A percentile compares a stretch with the other conserved stretches of the same genome.
Conservation (phyloP, 2,888 invertebrate genomes). For the Melanchra persicariae region DNA sequence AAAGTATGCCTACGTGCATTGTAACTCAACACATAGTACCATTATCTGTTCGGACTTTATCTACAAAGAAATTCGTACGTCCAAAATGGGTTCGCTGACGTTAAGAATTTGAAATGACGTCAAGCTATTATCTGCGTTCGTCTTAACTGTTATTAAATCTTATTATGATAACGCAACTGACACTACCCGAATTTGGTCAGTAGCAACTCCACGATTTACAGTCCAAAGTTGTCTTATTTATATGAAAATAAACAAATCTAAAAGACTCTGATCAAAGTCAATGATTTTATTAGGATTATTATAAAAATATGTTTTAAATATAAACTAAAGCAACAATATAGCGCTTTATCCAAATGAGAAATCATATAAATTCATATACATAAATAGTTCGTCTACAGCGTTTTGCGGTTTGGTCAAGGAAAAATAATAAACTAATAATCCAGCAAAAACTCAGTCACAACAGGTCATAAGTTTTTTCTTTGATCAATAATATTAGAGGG, state of each 20-base stretch:
- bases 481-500: neutral
- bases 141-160: conserved; percentile 36
- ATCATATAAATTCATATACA: conserved; percentile 17
- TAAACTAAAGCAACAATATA: neutral
- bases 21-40: neutral
- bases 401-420: conserved; percentile 43
- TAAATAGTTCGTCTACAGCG: conserved; percentile 11
- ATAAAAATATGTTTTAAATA: neutral
- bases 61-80: conserved; percentile 43
- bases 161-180: conserved; percentile 6
- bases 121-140: conserved; percentile 40
- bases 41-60: conserved; percentile 11
- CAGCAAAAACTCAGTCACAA: conserved; percentile 34
- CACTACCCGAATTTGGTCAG: conserved; percentile 18
- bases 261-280: neutral
- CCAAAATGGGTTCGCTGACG: conserved; percentile 25
- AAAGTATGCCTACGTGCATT: conserved; percentile 8
- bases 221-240: neutral
- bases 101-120: conserved; percentile 45
- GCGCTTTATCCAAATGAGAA: neutral
- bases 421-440: conserved; percentile 42
- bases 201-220: neutral
- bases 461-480: conserved; percentile 26
- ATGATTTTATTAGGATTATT: neutral
- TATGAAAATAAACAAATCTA: neutral